Evolutionary conservation across 2,113 vertebrate genomes (phyloP).

Genomic region (Melanotaenia duboulayi): DNA sequence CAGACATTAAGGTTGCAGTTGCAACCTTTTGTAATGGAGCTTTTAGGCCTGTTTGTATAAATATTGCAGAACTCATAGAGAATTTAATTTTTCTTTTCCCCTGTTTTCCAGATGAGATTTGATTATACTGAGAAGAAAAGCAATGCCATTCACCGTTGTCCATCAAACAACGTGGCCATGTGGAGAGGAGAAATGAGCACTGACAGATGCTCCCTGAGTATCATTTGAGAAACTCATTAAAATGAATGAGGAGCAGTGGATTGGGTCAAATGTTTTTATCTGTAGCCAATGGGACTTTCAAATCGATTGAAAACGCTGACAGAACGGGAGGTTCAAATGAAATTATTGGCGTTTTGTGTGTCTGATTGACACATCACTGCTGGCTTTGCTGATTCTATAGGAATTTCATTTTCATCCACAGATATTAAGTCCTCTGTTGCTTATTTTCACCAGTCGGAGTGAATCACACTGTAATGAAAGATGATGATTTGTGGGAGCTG

Average conservation of each 20-base stretch:
- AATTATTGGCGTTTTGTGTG: slow-evolving; percentile 50
- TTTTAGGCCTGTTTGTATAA: slow-evolving; percentile 11
- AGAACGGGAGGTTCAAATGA: slow-evolving; percentile 50
- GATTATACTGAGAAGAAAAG: slow-evolving; percentile 40
- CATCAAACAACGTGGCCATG: slow-evolving; percentile 29
- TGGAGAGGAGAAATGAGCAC: slow-evolving; percentile 47
- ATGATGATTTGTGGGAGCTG: slow-evolving; percentile 22
- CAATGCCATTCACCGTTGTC: too few relatives aligned
- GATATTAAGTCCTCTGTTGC: slow-evolving; percentile 39
- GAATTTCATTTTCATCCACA: slow-evolving; percentile 51
- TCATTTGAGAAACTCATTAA: slow-evolving; percentile 73
- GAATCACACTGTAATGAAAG: slow-evolving; percentile 44
- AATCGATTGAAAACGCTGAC: slow-evolving; percentile 70
- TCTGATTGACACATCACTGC: slow-evolving; percentile 47
- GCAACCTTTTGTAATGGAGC: slow-evolving; percentile 10
- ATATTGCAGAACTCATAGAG: slow-evolving; percentile 27
- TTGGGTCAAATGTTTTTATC: slow-evolving; percentile 73
- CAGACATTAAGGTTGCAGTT: slow-evolving; percentile 5
- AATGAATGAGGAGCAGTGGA: slow-evolving; percentile 71
- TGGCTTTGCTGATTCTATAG: slow-evolving; percentile 42
- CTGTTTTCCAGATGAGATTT: slow-evolving; percentile 42
- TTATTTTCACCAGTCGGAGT: slow-evolving; percentile 44
- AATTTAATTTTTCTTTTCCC: slow-evolving; percentile 11
- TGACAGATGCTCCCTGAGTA: slow-evolving; percentile 63
- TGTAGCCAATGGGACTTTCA: slow-evolving; percentile 57